Evolutionary conservation across 2,888 invertebrate species (phyloP), one percentile per base, ranked within the genome.

Genomic region (Ophion costatus): DNA sequence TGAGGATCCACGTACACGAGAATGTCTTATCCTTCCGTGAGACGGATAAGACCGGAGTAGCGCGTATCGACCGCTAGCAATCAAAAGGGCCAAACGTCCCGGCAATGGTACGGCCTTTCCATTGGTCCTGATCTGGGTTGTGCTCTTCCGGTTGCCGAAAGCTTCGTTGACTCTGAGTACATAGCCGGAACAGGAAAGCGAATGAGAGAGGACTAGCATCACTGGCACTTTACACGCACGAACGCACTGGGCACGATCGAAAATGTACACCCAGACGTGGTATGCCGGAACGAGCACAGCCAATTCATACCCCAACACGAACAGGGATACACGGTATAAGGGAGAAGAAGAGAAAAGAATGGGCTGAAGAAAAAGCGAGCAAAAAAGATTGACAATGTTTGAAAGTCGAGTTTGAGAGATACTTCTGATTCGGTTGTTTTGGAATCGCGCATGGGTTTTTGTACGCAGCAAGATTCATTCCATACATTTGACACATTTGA

Each of bases 361-460:
- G 69, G 67, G 77, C 71, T 56, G 33, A 56, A 80, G 82, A 77
- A 17, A 70, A 51, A 51, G 33, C 29, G 17, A 38, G 22, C 17
- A 64, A 64, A 67, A 61, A 42, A 29, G 33, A 66, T n/a, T 2
- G 38, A 24, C 70, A 74, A 56, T 11, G 45, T 14, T n/a, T 14
- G 4, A 59, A 88, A 82, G 89, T 85, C 84, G 73, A 73, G 76
- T 84, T 82, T 69, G 6, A 63, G 67, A 84, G 82, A 86, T 80
- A 73, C 78, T 59, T 24, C 61, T 61, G 73, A 63, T 20, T 56
- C 64, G 38, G 59, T 20, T 56, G 51, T 38, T 29, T 45, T 56
- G 20, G 29, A 56, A 66, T 6, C 20, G 33, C 20, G 45, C 20
- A 64, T 7, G 69, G 14, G 22, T 51, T 70, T 45, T 29, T 56